Conservation (phyloP, 2,797 vertebrate species). For the Salmo trutta region DNA sequence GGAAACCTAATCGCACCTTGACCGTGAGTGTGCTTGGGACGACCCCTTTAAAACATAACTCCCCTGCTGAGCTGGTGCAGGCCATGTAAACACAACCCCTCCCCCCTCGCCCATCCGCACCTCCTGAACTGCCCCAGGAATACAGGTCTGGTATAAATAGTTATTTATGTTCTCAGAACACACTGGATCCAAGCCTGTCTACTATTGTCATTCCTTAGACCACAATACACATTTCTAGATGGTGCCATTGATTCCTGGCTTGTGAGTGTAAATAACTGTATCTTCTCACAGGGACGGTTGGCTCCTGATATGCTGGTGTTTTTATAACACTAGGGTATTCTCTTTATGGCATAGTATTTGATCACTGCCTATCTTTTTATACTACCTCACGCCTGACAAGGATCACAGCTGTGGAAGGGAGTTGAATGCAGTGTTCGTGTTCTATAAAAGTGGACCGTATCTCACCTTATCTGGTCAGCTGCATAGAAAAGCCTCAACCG, state of each 20-base stretch:
- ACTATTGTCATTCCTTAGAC: constrained; percentile 24
- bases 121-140: constrained; percentile 1
- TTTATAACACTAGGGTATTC: background rate
- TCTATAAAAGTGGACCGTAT: background rate
- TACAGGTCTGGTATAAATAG: constrained; percentile 11
- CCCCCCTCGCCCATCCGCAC: background rate
- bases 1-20: constrained; percentile 59
- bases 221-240: constrained; percentile 21
- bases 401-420: background rate
- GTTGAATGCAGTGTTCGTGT: background rate
- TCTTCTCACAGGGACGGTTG: background rate
- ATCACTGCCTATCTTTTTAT: constrained; percentile 13
- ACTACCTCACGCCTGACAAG: background rate
- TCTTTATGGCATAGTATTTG: constrained; percentile 1
- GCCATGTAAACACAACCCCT: constrained; percentile 37
- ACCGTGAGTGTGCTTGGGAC: constrained; percentile 44
- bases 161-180: constrained; percentile 13
- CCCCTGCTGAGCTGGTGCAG: constrained; percentile 2
- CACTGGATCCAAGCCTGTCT: constrained; percentile 17
- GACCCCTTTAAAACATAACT: background rate
- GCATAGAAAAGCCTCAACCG: background rate
- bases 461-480: background rate
- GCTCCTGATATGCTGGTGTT: background rate
- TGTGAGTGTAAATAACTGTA: constrained; percentile 20
- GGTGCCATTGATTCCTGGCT: background rate